Percentiles rank a stretch among this genome's conserved stretches.
phyloP scores from a whole-genome alignment of 2,888 invertebrate genomes.

The Gordius sp. region DNA sequence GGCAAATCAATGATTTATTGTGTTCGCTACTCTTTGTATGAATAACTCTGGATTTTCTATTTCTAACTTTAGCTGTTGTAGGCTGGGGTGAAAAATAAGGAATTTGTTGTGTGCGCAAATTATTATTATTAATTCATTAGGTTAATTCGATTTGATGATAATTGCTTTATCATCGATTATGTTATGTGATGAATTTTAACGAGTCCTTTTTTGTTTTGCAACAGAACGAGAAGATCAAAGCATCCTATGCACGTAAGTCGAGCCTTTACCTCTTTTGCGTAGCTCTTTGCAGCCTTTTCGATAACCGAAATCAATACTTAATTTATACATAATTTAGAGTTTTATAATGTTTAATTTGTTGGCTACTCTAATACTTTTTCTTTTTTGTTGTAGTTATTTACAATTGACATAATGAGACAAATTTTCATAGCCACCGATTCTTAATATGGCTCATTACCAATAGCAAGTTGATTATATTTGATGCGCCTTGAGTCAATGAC shows the following conservation, averaged over 20 bases:
- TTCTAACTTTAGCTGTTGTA: background rate
- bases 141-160: background rate
- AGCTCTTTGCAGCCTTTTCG: background rate
- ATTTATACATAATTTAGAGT: background rate
- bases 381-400: too few relatives aligned
- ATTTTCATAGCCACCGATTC: too few relatives aligned
- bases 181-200: background rate
- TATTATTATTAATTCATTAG: background rate
- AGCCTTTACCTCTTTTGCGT: background rate
- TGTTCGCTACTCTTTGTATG: too few relatives aligned
- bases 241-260: conserved; percentile 58
- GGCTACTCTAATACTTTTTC: too few relatives aligned
- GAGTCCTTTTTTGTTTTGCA: too few relatives aligned
- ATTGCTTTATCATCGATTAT: background rate
- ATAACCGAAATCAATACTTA: background rate
- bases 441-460: too few relatives aligned
- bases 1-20: too few relatives aligned
- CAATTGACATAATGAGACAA: too few relatives aligned
- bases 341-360: too few relatives aligned
- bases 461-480: too few relatives aligned
- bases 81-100: background rate
- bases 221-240: conserved; percentile 96
- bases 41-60: background rate
- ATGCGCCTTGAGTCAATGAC: too few relatives aligned
- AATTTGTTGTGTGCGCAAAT: conserved; percentile 9